Evolutionary conservation across 2,888 invertebrate genomes (phyloP).

Genomic region (Drosophila subsilvestris): DNA sequence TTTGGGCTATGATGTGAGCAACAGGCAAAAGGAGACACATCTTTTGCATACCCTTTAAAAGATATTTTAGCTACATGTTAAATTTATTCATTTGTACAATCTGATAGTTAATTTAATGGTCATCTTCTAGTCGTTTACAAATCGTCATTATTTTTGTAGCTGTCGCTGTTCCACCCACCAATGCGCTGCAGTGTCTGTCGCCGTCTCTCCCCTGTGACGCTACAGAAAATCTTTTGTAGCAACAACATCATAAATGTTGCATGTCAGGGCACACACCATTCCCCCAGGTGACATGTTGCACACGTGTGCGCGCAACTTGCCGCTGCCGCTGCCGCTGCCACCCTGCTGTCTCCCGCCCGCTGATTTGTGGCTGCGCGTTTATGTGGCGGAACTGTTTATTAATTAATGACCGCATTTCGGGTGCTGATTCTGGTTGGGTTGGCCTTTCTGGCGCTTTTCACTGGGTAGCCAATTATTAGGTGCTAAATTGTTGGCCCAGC

Average conservation of each 20-base stretch:
- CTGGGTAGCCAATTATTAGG: slow-evolving; percentile 52
- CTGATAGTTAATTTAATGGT: not conserved
- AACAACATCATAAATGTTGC: slow-evolving; percentile 42
- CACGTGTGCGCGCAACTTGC: slow-evolving; percentile 42
- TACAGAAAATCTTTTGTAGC: slow-evolving; percentile 35
- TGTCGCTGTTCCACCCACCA: not conserved
- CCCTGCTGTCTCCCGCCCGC: slow-evolving; percentile 23
- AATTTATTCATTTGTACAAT: too few species aligned
- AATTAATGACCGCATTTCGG: slow-evolving; percentile 53
- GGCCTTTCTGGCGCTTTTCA: slow-evolving; percentile 29
- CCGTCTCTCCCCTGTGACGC: not conserved
- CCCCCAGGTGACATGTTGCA: slow-evolving; percentile 57
- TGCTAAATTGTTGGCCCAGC: slow-evolving; percentile 57
- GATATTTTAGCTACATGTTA: too few species aligned
- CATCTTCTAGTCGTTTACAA: not conserved
- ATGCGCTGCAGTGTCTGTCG: too few species aligned
- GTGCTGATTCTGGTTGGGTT: slow-evolving; percentile 26
- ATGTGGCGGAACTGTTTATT: slow-evolving; percentile 59
- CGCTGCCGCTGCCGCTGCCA: too few species aligned
- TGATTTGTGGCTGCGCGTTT: slow-evolving; percentile 54
- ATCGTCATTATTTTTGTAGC: not conserved
- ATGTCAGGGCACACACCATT: slow-evolving; percentile 37
- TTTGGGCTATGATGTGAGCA: not conserved
- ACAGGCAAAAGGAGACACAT: not conserved
- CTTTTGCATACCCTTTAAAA: too few species aligned